phyloP scores from a whole-genome alignment of 2,888 invertebrate genomes.

The Rhorus exstirpatorius region DNA sequence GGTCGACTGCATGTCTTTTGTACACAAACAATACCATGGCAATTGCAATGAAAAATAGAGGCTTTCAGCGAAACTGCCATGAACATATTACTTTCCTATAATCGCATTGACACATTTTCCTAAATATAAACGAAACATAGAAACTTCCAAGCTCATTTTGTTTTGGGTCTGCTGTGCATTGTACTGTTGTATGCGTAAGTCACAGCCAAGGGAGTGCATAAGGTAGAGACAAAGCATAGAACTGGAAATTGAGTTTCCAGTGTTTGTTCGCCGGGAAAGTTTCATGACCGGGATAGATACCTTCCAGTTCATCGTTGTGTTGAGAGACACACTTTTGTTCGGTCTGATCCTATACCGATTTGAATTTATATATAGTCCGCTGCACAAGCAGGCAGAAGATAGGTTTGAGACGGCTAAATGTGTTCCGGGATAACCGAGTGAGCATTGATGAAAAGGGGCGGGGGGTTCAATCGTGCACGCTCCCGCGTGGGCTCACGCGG shows the following conservation, averaged over 20 bases:
- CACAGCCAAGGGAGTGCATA: background rate
- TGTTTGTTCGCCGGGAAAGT: constrained; percentile 26
- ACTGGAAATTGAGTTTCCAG: constrained; percentile 42
- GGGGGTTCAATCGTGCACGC: background rate
- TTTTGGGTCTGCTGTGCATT: too few species aligned
- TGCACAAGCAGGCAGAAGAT: constrained; percentile 22
- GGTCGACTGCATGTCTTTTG: background rate
- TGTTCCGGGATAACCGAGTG: constrained; percentile 31
- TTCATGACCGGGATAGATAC: constrained; percentile 17
- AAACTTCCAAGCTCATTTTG: too few species aligned
- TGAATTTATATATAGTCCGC: background rate
- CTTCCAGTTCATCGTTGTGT: constrained; percentile 7
- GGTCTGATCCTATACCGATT: background rate
- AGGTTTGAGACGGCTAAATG: background rate
- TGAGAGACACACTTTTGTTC: constrained; percentile 20
- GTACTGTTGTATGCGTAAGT: background rate
- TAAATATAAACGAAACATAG: background rate
- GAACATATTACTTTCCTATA: background rate
- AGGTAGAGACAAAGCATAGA: constrained; percentile 9
- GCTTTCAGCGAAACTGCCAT: background rate
- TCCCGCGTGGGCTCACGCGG: background rate
- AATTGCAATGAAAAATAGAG: background rate
- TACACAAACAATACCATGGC: background rate
- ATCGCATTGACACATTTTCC: background rate
- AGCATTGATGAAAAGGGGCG: background rate